Conservation (phyloP, 1,140 invertebrate genomes). For the Spodoptera litura region DNA sequence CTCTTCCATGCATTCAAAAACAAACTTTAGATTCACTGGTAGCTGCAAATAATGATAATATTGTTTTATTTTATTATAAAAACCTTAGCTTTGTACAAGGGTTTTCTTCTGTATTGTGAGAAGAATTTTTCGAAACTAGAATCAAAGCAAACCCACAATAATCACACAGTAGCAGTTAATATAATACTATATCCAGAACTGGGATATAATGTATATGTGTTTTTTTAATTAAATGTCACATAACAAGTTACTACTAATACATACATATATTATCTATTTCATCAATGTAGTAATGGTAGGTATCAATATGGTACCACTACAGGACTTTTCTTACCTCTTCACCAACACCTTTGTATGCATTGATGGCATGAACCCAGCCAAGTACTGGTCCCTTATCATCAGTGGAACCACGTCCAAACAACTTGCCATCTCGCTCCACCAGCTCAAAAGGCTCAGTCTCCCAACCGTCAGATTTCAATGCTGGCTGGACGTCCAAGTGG, state of each 20-base stretch:
- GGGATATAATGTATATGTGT: too few relatives aligned
- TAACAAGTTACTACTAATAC: too few relatives aligned
- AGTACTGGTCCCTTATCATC: conserved; percentile 98
- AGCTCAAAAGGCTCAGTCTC: conserved; percentile 97
- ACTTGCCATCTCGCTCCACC: conserved; percentile 95
- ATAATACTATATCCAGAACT: too few relatives aligned
- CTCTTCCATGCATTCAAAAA: conserved; percentile 99
- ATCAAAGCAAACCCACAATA: too few relatives aligned
- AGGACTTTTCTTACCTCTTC: conserved; percentile 82
- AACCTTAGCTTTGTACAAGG: too few relatives aligned
- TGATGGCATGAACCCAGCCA: conserved; percentile 97
- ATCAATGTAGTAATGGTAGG: too few relatives aligned
- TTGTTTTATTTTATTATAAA: neutral
- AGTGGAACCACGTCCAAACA: conserved; percentile 96
- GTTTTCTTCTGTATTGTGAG: too few relatives aligned
- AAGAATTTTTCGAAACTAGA: too few relatives aligned
- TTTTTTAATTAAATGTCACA: too few relatives aligned
- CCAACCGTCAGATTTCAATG: conserved; percentile 97
- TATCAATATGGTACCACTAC: too few relatives aligned
- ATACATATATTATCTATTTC: too few relatives aligned
- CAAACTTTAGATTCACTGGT: conserved; percentile 98
- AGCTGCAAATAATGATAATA: conserved; percentile 78
- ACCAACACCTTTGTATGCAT: conserved; percentile 93
- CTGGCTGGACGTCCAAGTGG: conserved; percentile 99
- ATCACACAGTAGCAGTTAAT: too few relatives aligned